Conservation (phyloP, 2,888 invertebrate species). For the Stegophylla sp. region DNA sequence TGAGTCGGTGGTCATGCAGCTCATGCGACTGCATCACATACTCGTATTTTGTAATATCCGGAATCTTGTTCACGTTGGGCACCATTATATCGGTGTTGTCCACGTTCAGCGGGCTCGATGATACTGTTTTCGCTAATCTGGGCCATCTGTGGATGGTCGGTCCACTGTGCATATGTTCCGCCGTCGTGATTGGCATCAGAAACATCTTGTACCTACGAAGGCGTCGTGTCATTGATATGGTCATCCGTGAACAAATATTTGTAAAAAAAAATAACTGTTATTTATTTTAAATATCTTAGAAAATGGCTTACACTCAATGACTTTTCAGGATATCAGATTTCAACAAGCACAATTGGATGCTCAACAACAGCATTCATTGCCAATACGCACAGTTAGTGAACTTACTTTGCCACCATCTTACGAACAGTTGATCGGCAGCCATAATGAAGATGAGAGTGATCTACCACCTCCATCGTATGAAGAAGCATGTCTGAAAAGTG, state of each 20-base stretch:
- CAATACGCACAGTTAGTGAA: slow-evolving; percentile 69
- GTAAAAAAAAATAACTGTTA: slow-evolving; percentile 68
- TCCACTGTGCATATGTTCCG: slow-evolving; percentile 74
- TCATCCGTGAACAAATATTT: slow-evolving; percentile 71
- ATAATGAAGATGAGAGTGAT: slow-evolving; percentile 55
- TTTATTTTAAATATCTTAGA: neutral
- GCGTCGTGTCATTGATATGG: slow-evolving; percentile 73
- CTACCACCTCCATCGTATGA: slow-evolving; percentile 72
- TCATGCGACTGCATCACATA: slow-evolving; percentile 74
- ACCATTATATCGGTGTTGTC: slow-evolving; percentile 72
- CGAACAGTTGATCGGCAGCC: slow-evolving; percentile 69
- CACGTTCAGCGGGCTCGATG: slow-evolving; percentile 71
- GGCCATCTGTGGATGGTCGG: slow-evolving; percentile 76
- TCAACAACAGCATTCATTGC: slow-evolving; percentile 61
- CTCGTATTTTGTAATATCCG: slow-evolving; percentile 71
- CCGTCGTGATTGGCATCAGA: slow-evolving; percentile 75
- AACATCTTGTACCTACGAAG: slow-evolving; percentile 72
- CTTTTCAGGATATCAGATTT: slow-evolving; percentile 34
- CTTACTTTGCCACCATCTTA: slow-evolving; percentile 72
- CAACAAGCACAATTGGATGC: slow-evolving; percentile 59
- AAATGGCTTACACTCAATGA: too few species aligned
- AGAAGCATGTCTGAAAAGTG: slow-evolving; percentile 68
- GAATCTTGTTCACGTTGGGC: slow-evolving; percentile 72
- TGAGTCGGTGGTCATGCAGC: slow-evolving; percentile 66
- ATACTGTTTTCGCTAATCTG: slow-evolving; percentile 69